These are phyloP conservation scores for Atlantisia rogersi DNA, from an alignment of 2,113 vertebrate species.

Conservation along the genomic window DNA sequence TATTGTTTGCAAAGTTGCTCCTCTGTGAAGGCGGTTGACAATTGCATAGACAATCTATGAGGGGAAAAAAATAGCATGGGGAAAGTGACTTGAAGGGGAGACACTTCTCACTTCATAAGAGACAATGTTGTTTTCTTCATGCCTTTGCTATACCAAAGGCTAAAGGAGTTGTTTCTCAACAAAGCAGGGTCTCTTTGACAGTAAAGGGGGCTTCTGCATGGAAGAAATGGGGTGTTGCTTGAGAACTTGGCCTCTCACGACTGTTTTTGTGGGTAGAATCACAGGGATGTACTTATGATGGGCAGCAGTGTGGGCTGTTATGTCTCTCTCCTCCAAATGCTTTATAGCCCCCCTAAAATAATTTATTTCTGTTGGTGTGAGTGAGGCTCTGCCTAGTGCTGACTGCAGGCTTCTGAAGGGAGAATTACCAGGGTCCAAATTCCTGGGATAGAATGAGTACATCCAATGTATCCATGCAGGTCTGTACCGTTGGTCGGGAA, in stretches of 20 bases:
- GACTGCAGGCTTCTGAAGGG: neutral
- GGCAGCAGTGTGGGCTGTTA: neutral
- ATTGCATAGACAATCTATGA: neutral
- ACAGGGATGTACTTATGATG: neutral
- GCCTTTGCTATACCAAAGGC: neutral
- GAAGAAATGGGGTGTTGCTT: neutral
- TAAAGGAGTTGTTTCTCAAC: neutral
- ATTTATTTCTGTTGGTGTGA: neutral
- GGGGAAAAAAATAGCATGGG: neutral
- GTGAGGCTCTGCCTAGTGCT: neutral
- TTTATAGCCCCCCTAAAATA: neutral
- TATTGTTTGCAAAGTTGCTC: neutral
- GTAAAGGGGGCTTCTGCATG: rapidly evolving
- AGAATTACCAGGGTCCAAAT: neutral
- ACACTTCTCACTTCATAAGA: neutral
- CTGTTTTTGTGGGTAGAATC: neutral
- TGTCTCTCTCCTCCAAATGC: neutral
- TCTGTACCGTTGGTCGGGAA: neutral
- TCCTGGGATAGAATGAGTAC: neutral
- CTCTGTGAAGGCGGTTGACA: neutral
- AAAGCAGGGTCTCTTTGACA: neutral
- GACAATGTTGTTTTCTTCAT: neutral
- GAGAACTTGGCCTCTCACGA: neutral
- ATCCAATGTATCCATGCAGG: neutral
- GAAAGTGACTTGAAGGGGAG: neutral